These are phyloP conservation scores for Atherinomorus stipes DNA, from an alignment of 2,113 vertebrate species.

Conservation along the genomic window DNA sequence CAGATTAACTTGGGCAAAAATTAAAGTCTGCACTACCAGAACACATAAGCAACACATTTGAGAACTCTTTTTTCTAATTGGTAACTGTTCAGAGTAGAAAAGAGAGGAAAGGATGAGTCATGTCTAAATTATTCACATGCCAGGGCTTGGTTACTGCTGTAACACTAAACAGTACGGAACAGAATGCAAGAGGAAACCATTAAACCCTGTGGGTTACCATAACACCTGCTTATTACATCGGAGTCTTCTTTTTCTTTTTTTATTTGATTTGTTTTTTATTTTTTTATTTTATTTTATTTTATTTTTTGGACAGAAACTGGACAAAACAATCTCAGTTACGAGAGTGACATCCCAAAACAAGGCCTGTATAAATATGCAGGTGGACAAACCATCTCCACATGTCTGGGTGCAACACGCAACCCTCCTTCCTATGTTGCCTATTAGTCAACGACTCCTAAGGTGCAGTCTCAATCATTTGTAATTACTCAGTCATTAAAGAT, in stretches of 20 bases:
- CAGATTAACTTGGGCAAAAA: conserved; percentile 69
- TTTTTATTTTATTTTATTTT: too few relatives aligned
- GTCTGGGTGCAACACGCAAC: too few relatives aligned
- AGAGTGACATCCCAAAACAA: too few relatives aligned
- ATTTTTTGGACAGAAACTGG: background rate
- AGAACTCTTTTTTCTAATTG: conserved; percentile 52
- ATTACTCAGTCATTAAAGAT: too few relatives aligned
- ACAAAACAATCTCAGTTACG: background rate
- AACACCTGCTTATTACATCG: conserved; percentile 38
- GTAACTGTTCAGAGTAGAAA: conserved; percentile 21
- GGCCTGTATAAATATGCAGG: too few relatives aligned
- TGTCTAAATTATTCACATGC: conserved; percentile 40
- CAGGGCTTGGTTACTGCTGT: conserved; percentile 16
- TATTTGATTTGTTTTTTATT: background rate
- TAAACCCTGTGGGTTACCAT: conserved; percentile 34
- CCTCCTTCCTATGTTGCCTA: too few relatives aligned
- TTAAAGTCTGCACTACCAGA: conserved; percentile 46
- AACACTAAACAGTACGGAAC: conserved; percentile 24
- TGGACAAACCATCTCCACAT: too few relatives aligned
- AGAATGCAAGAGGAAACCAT: conserved; percentile 22
- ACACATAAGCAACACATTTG: conserved; percentile 33
- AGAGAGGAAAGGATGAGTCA: conserved; percentile 43
- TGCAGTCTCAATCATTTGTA: too few relatives aligned
- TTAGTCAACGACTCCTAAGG: too few relatives aligned
- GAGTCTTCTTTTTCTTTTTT: background rate